A percentile compares a stretch with the other conserved stretches of the same genome.
Evolutionary conservation across 1,140 invertebrate genomes (phyloP).

Genomic region (Capitella teleta): DNA sequence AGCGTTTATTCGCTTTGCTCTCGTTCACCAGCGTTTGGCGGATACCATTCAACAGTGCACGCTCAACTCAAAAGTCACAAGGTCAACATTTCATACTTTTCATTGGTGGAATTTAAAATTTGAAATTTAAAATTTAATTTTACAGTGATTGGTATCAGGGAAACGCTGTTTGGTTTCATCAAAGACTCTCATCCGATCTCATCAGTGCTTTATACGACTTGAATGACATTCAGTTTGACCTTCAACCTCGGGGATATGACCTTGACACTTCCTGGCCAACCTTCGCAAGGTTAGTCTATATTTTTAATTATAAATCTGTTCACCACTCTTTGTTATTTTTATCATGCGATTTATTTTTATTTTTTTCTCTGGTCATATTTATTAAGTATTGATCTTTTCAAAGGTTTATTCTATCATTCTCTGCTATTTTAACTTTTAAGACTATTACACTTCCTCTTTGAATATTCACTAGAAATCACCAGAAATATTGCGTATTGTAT

Average conservation of each 20-base stretch:
- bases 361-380: too few relatives aligned
- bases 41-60: slow-evolving; percentile 42
- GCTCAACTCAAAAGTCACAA: slow-evolving; percentile 30
- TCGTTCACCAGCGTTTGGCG: slow-evolving; percentile 42
- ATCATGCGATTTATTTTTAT: too few relatives aligned
- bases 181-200: slow-evolving; percentile 21
- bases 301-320: too few relatives aligned
- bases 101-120: too few relatives aligned
- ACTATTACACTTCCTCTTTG: too few relatives aligned
- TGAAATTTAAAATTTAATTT: too few relatives aligned
- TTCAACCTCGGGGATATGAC: slow-evolving; percentile 41
- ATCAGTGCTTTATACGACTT: slow-evolving; percentile 42
- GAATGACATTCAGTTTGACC: slow-evolving; percentile 44
- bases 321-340: too few relatives aligned
- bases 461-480: too few relatives aligned
- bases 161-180: slow-evolving; percentile 30
- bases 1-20: slow-evolving; percentile 42
- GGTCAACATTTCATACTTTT: slow-evolving; percentile 21
- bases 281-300: slow-evolving; percentile 37
- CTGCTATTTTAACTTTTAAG: too few relatives aligned
- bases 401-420: too few relatives aligned
- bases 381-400: too few relatives aligned
- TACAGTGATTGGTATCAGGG: slow-evolving; percentile 26
- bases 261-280: slow-evolving; percentile 44
- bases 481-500: too few relatives aligned